Conservation (phyloP, 2,888 invertebrate species). For the Odontocolon sp. region DNA sequence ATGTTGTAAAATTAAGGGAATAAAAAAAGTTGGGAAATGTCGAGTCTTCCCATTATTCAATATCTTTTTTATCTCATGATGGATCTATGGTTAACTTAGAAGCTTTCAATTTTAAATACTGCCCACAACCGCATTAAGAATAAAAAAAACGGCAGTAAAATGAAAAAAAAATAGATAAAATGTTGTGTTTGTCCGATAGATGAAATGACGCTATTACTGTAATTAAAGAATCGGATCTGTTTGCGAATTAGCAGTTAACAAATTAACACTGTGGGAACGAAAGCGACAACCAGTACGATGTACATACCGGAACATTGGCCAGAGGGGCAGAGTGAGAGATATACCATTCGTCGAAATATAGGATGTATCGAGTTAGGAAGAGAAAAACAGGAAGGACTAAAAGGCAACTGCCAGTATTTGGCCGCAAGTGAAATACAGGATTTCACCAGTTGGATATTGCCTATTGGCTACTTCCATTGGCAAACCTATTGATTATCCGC, state of each 20-base stretch:
- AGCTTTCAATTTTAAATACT: too few relatives aligned
- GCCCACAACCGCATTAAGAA: too few relatives aligned
- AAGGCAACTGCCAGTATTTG: slow-evolving; percentile 16
- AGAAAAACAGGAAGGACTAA: slow-evolving; percentile 7
- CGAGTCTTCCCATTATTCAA: too few relatives aligned
- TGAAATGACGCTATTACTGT: too few relatives aligned
- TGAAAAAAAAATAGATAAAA: too few relatives aligned
- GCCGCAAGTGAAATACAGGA: slow-evolving; percentile 60
- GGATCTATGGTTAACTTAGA: too few relatives aligned
- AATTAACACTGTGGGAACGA: slow-evolving; percentile 57
- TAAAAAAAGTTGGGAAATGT: slow-evolving; percentile 3
- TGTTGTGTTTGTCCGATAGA: too few relatives aligned
- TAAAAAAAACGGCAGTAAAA: too few relatives aligned
- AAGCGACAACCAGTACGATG: slow-evolving; percentile 12
- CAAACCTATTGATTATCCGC: slow-evolving; percentile 60
- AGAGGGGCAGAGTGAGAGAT: background rate
- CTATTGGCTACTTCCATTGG: slow-evolving; percentile 54
- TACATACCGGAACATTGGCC: background rate
- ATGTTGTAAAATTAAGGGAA: background rate
- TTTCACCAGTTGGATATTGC: slow-evolving; percentile 39
- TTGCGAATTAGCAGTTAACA: slow-evolving; percentile 54
- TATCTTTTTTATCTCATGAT: too few relatives aligned
- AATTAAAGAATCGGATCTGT: slow-evolving; percentile 6
- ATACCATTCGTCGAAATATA: background rate
- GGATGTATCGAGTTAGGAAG: slow-evolving; percentile 7